These are phyloP conservation scores for Callithrix jacchus DNA, from an alignment of 2,113 vertebrate species.

Conservation along the genomic window DNA sequence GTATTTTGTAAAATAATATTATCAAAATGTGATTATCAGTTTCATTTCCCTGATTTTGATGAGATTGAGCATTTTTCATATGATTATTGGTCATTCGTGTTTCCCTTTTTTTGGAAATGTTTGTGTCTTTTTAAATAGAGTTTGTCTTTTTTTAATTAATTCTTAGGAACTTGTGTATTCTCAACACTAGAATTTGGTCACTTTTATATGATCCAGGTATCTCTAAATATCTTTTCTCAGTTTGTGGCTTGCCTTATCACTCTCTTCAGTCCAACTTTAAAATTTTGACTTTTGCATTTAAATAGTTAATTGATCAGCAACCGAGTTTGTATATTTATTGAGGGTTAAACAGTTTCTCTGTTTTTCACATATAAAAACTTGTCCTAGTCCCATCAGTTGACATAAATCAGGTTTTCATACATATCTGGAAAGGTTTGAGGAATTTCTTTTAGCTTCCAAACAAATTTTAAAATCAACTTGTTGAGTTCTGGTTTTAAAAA, in stretches of 20 bases:
- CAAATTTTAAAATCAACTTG: not conserved
- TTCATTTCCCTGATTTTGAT: slow-evolving; percentile 24
- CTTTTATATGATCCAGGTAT: not conserved
- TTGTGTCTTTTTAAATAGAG: not conserved
- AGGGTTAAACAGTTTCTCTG: not conserved
- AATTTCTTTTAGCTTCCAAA: not conserved
- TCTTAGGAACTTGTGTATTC: not conserved
- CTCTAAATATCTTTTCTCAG: not conserved
- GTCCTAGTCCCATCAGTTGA: not conserved
- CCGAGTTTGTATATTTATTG: not conserved
- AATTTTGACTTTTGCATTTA: not conserved
- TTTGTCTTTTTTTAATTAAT: not conserved
- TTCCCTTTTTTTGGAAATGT: not conserved
- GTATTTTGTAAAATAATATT: not conserved
- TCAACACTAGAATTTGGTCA: not conserved
- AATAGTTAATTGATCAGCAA: not conserved
- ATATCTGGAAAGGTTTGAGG: not conserved
- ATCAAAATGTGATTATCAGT: not conserved
- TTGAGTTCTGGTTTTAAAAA: not conserved
- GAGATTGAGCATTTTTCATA: not conserved
- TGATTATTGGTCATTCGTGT: not conserved
- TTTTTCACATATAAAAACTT: not conserved
- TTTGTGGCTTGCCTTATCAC: not conserved
- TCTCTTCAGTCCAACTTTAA: not conserved
- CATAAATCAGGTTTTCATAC: not conserved